Conservation (phyloP, 2,797 vertebrate genomes). For the Enteromius paludinosus region DNA sequence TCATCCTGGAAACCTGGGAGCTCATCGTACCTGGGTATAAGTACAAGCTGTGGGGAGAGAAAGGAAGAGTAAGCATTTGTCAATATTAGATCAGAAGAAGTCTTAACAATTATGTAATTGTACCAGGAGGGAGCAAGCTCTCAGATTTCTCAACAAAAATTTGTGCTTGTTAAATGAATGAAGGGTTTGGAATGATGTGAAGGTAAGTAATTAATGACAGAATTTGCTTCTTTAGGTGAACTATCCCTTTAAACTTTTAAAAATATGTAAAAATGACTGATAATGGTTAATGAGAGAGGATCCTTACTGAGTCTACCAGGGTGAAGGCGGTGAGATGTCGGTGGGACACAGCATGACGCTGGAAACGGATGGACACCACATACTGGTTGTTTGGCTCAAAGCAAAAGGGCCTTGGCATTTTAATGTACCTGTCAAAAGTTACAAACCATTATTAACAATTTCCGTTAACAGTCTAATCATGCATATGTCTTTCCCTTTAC, state of each 20-base stretch:
- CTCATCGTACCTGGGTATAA: slow-evolving; percentile 82
- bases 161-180: background rate
- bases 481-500: background rate
- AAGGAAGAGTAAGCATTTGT: background rate
- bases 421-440: slow-evolving; percentile 73
- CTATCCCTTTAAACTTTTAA: background rate
- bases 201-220: background rate
- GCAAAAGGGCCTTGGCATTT: slow-evolving; percentile 87
- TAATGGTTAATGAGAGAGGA: slow-evolving; percentile 1
- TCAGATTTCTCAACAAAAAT: background rate
- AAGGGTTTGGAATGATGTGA: background rate
- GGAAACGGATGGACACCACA: slow-evolving; percentile 80
- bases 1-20: slow-evolving; percentile 81
- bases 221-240: background rate
- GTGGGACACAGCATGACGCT: slow-evolving; percentile 77
- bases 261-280: background rate
- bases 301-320: slow-evolving; percentile 86
- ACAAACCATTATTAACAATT: slow-evolving; percentile 4
- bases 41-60: slow-evolving; percentile 75
- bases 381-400: slow-evolving; percentile 87
- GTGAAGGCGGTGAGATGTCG: slow-evolving; percentile 81
- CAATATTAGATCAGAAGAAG: background rate
- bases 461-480: background rate
- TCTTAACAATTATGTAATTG: background rate
- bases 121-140: slow-evolving; percentile 29